phyloP scores from a whole-genome alignment of 2,888 invertebrate species.

The Drosophila prolongata region DNA sequence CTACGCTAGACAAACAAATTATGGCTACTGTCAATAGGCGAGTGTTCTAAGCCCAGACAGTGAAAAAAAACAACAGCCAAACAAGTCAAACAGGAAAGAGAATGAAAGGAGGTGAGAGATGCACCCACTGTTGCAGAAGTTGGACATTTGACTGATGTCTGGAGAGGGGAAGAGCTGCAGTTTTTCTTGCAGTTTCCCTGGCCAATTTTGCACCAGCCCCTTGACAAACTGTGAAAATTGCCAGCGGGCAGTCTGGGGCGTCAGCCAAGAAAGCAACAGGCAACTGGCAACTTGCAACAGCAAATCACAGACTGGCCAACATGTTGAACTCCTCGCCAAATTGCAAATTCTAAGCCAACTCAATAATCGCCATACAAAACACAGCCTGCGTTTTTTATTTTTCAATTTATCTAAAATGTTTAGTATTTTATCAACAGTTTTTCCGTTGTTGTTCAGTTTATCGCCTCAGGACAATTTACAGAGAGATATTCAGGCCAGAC shows the following conservation, averaged over 20 bases:
- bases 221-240: slow-evolving; percentile 72
- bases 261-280: slow-evolving; percentile 48
- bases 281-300: slow-evolving; percentile 45
- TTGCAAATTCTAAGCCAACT: slow-evolving; percentile 45
- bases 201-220: slow-evolving; percentile 20
- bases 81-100: slow-evolving; percentile 32
- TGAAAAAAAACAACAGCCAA: slow-evolving; percentile 49
- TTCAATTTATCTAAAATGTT: slow-evolving; percentile 45
- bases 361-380: slow-evolving; percentile 36
- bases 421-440: slow-evolving; percentile 29
- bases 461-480: slow-evolving; percentile 64
- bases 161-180: slow-evolving; percentile 44
- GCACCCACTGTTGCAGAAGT: slow-evolving; percentile 67
- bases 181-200: slow-evolving; percentile 32
- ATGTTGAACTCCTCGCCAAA: slow-evolving; percentile 42
- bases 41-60: slow-evolving; percentile 60
- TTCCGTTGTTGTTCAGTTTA: slow-evolving; percentile 16
- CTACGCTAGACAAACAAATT: slow-evolving; percentile 79
- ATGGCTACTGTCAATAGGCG: slow-evolving; percentile 80
- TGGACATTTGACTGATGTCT: slow-evolving; percentile 71
- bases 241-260: slow-evolving; percentile 54
- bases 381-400: slow-evolving; percentile 27
- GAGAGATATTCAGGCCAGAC: slow-evolving; percentile 50
- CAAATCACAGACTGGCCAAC: slow-evolving; percentile 41
- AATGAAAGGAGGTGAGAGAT: slow-evolving; percentile 18